phyloP scores from a whole-genome alignment of 2,113 vertebrate species.

The Lichenostomus cassidix region DNA sequence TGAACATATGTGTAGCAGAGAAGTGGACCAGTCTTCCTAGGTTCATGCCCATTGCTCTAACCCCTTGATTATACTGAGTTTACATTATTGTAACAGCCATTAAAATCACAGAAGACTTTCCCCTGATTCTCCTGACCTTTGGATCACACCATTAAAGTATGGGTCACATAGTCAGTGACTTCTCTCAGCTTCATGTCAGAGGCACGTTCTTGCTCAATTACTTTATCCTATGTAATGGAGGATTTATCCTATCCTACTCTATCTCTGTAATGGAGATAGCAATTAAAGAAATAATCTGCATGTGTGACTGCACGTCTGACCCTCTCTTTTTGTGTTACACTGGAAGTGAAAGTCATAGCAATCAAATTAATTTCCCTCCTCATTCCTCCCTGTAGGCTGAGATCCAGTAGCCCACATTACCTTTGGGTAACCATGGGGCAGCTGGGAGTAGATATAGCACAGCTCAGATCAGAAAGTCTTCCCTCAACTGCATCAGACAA shows the following conservation, averaged over 20 bases:
- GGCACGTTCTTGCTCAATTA: background rate
- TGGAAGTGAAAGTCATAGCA: background rate
- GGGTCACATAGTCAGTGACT: background rate
- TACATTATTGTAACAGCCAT: background rate
- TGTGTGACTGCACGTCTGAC: background rate
- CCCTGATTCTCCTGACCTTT: background rate
- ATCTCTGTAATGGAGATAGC: background rate
- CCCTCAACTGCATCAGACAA: background rate
- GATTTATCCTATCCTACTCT: background rate
- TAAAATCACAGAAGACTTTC: background rate
- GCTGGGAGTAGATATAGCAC: background rate
- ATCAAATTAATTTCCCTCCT: background rate
- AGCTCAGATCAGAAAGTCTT: background rate
- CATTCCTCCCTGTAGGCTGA: background rate
- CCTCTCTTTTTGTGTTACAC: background rate
- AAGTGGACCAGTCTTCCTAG: background rate
- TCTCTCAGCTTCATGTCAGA: background rate
- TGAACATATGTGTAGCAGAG: background rate
- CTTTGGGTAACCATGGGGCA: background rate
- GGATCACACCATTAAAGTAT: background rate
- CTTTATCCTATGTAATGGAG: background rate
- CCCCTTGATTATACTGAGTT: background rate
- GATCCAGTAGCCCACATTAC: background rate
- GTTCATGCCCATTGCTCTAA: background rate
- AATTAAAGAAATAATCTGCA: slow-evolving; percentile 10